Conservation (phyloP, 2,113 vertebrate genomes). For the Rutilus rutilus region DNA sequence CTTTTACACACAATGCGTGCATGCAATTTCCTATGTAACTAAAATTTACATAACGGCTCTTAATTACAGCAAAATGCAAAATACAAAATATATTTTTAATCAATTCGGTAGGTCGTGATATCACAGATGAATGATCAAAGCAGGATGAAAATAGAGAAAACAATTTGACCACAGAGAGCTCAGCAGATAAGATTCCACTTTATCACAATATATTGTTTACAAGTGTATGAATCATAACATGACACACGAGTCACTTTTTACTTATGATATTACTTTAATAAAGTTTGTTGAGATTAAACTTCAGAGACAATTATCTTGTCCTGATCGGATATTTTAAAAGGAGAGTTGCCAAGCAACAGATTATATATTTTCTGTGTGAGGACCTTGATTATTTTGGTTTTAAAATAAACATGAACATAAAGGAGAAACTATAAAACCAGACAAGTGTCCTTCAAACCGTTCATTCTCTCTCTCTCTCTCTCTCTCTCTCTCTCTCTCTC, state of each 20-base stretch:
- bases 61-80: constrained; percentile 1
- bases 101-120: neutral
- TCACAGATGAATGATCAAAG: neutral
- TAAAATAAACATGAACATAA: constrained; percentile 75
- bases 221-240: neutral
- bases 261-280: neutral
- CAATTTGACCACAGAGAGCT: neutral
- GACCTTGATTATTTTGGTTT: constrained; percentile 78
- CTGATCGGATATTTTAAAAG: constrained; percentile 69
- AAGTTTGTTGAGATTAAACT: neutral
- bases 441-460: constrained; percentile 67
- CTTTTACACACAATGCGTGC: constrained; percentile 17
- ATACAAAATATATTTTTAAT: neutral
- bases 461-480: constrained; percentile 22
- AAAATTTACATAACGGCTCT: neutral
- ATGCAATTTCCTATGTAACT: neutral
- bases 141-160: neutral
- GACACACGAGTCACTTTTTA: neutral
- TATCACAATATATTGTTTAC: neutral
- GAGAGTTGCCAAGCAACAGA: constrained; percentile 82
- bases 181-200: neutral
- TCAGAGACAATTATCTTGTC: constrained; percentile 47
- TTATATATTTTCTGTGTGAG: constrained; percentile 74
- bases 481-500: constrained; percentile 15
- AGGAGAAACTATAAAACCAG: constrained; percentile 62